Evolutionary conservation across 2,888 invertebrate genomes (phyloP).

Genomic region (Temnothorax unifasciatus): DNA sequence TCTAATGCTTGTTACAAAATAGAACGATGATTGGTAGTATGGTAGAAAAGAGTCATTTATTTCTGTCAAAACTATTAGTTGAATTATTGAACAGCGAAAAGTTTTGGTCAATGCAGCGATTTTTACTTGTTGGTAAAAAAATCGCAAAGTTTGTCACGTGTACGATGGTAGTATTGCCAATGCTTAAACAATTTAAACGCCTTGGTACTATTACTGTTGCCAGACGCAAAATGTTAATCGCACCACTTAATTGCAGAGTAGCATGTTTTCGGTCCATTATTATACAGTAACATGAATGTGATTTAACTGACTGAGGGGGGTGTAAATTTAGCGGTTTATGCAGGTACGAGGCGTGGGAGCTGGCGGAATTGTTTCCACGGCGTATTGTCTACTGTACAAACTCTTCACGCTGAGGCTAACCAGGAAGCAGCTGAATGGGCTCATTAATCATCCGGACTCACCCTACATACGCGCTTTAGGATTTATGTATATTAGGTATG

Average conservation of each 20-base stretch:
- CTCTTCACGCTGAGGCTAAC: conserved; percentile 98
- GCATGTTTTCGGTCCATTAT: conserved; percentile 77
- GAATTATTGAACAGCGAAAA: neutral
- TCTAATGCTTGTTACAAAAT: neutral
- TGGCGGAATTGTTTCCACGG: conserved; percentile 99
- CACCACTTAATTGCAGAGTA: conserved; percentile 76
- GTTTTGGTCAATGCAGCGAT: neutral
- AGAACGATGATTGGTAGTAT: neutral
- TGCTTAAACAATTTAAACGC: neutral
- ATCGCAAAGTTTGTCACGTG: neutral
- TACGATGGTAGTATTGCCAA: conserved; percentile 15
- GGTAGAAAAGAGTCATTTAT: neutral
- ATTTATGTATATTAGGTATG: conserved; percentile 91
- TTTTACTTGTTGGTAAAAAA: neutral
- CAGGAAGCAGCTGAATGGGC: conserved; percentile 98
- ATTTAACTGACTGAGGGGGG: conserved; percentile 75
- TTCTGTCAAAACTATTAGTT: neutral
- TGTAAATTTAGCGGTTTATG: conserved; percentile 82
- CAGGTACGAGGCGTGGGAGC: conserved; percentile 99
- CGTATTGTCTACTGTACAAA: conserved; percentile 99
- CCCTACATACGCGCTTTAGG: conserved; percentile 99
- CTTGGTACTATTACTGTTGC: conserved; percentile 10
- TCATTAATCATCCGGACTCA: conserved; percentile 97
- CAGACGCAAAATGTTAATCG: conserved; percentile 15
- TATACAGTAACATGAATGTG: conserved; percentile 75